Conservation (phyloP, 2,888 invertebrate species). For the Habrosyne pyritoides region DNA sequence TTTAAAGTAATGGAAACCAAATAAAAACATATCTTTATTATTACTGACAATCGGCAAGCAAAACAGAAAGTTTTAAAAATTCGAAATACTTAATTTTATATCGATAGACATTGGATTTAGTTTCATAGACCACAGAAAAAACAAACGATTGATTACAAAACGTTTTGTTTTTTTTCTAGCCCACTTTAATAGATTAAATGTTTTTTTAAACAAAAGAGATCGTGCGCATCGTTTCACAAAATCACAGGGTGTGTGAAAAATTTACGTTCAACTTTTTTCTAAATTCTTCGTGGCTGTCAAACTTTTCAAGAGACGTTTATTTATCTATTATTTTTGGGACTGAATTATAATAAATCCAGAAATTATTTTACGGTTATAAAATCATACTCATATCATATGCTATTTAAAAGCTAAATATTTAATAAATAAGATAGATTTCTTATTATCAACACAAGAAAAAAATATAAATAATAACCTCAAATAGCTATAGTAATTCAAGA, state of each 20-base stretch:
- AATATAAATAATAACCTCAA: too few relatives aligned
- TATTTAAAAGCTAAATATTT: too few relatives aligned
- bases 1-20: slow-evolving; percentile 34
- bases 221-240: slow-evolving; percentile 60
- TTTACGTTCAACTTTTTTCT: slow-evolving; percentile 59
- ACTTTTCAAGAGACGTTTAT: slow-evolving; percentile 16
- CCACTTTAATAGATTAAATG: slow-evolving; percentile 51
- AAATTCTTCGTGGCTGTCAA: slow-evolving; percentile 36
- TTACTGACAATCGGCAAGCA: background rate
- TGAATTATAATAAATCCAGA: too few relatives aligned
- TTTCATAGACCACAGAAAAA: slow-evolving; percentile 11
- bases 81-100: background rate
- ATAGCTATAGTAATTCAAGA: too few relatives aligned
- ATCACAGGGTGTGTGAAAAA: slow-evolving; percentile 69
- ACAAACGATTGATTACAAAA: slow-evolving; percentile 53
- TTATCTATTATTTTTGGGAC: too few relatives aligned
- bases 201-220: slow-evolving; percentile 54
- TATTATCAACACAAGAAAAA: too few relatives aligned
- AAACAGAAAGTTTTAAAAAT: background rate
- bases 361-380: too few relatives aligned
- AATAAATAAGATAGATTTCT: too few relatives aligned
- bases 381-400: too few relatives aligned
- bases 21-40: background rate
- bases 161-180: slow-evolving; percentile 40
- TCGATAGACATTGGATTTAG: background rate